Evolutionary conservation across 1,140 invertebrate species (phyloP).

Genomic region (Aphelenchoides avenae): DNA sequence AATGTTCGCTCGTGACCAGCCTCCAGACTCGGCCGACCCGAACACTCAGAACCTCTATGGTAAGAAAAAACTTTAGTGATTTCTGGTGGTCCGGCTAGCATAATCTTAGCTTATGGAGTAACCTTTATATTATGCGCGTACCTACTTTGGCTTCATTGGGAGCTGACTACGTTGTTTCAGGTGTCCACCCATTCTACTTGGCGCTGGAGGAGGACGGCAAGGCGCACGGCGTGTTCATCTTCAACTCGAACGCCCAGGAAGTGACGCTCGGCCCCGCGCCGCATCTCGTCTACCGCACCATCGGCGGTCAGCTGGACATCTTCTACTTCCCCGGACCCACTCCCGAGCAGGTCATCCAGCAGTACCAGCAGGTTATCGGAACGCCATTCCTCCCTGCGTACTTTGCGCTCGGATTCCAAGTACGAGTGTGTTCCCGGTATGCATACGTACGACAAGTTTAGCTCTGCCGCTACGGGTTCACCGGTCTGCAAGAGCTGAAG

Average conservation of each 20-base stretch:
- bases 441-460: too few species aligned
- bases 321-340: slow-evolving; percentile 63
- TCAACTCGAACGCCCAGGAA: slow-evolving; percentile 64
- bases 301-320: slow-evolving; percentile 61
- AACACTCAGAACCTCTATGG: slow-evolving; percentile 50
- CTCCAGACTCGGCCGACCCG: slow-evolving; percentile 54
- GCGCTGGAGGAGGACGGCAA: slow-evolving; percentile 63
- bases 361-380: slow-evolving; percentile 62
- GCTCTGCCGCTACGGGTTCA: slow-evolving; percentile 70
- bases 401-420: slow-evolving; percentile 63
- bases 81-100: too few species aligned
- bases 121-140: too few species aligned
- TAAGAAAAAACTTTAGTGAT: slow-evolving; percentile 10
- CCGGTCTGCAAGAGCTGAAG: slow-evolving; percentile 68
- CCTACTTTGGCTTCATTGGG: too few species aligned
- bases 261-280: slow-evolving; percentile 54
- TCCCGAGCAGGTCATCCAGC: slow-evolving; percentile 62
- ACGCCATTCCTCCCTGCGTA: slow-evolving; percentile 61
- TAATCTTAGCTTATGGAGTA: too few species aligned
- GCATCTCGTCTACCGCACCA: slow-evolving; percentile 52
- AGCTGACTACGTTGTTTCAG: too few species aligned
- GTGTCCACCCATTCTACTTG: slow-evolving; percentile 66
- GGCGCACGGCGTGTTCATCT: slow-evolving; percentile 62
- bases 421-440: too few species aligned
- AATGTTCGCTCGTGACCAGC: slow-evolving; percentile 63